Conservation (phyloP, 2,888 invertebrate genomes). For the Drosophila koepferae region DNA sequence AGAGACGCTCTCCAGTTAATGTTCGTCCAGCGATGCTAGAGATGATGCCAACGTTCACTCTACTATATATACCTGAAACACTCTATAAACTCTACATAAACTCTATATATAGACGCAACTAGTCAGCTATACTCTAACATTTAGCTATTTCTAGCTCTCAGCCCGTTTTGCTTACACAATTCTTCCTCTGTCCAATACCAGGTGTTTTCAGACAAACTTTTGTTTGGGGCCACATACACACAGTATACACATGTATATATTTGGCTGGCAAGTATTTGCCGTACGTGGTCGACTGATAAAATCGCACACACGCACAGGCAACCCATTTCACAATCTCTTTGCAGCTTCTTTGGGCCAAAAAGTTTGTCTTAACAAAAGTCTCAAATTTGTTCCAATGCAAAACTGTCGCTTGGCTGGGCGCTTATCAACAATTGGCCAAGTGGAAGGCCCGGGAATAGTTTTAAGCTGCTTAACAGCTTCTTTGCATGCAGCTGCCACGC, state of each 20-base stretch:
- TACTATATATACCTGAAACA: neutral
- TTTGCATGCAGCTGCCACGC: slow-evolving; percentile 52
- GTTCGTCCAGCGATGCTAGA: neutral
- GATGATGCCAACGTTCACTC: too few relatives aligned
- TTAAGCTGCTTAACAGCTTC: slow-evolving; percentile 81
- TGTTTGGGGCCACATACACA: slow-evolving; percentile 34
- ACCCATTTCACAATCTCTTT: slow-evolving; percentile 35
- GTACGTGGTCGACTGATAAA: slow-evolving; percentile 68
- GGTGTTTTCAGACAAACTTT: slow-evolving; percentile 34
- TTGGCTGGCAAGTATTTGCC: slow-evolving; percentile 46
- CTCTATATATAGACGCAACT: neutral
- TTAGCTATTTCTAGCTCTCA: neutral
- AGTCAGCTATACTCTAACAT: neutral
- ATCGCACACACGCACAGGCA: slow-evolving; percentile 31
- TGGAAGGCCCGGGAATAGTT: slow-evolving; percentile 74
- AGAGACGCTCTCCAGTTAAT: too few relatives aligned
- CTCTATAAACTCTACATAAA: neutral
- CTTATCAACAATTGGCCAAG: slow-evolving; percentile 80
- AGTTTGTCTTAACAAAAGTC: slow-evolving; percentile 73
- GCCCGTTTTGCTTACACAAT: slow-evolving; percentile 2
- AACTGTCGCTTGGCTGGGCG: slow-evolving; percentile 78
- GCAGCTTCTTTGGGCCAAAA: slow-evolving; percentile 48
- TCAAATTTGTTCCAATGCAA: slow-evolving; percentile 79
- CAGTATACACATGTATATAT: neutral
- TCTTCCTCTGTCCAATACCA: slow-evolving; percentile 1